These are phyloP conservation scores for Pseudopipra pipra DNA, from an alignment of 2,113 vertebrate genomes.

Conservation along the genomic window DNA sequence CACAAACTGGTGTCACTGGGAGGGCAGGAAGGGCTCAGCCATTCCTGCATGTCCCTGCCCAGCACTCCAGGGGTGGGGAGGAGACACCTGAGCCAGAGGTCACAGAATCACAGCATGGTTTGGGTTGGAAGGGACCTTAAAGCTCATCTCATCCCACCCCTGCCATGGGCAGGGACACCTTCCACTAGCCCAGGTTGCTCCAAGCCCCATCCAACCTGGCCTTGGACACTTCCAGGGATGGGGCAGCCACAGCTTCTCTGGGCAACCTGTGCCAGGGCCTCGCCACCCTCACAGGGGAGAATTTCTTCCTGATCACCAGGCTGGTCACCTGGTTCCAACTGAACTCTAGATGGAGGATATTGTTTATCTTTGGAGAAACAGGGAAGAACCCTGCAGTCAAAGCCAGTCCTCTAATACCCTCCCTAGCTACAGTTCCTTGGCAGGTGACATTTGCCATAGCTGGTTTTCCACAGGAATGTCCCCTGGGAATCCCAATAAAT, in stretches of 20 bases:
- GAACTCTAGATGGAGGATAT: too few species aligned
- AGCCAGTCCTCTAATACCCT: background rate
- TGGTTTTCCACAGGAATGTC: background rate
- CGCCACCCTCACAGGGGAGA: fast-evolving
- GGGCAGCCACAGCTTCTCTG: background rate
- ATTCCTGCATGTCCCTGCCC: background rate
- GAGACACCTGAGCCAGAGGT: background rate
- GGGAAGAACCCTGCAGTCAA: background rate
- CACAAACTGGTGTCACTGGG: background rate
- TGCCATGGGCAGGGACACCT: background rate
- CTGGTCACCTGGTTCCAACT: background rate
- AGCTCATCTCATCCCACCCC: background rate
- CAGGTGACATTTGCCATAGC: background rate
- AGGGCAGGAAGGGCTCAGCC: background rate
- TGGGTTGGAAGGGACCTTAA: background rate
- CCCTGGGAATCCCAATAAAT: background rate
- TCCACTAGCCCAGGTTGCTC: fast-evolving
- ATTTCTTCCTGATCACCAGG: too few species aligned
- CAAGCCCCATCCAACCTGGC: fast-evolving
- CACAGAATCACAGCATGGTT: fast-evolving
- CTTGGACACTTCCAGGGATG: background rate
- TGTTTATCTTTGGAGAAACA: background rate
- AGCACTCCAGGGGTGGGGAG: background rate
- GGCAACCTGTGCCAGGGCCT: background rate
- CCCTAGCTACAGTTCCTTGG: background rate